Conservation (phyloP, 1,140 invertebrate species). For the Onthophagus taurus region DNA sequence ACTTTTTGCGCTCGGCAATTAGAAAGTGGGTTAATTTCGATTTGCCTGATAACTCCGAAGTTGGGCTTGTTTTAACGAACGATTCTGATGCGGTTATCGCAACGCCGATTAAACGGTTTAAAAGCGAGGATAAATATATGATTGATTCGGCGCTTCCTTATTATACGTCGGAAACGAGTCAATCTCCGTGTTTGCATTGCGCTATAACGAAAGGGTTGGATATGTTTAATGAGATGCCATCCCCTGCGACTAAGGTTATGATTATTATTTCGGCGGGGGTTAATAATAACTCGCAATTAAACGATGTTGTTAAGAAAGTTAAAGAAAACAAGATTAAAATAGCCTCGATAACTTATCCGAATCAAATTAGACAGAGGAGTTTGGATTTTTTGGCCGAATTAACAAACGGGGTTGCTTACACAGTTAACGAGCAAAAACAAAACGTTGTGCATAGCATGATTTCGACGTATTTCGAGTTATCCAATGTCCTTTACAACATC, state of each 20-base stretch:
- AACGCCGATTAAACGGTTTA: slow-evolving; percentile 24
- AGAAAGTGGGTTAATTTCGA: slow-evolving; percentile 47
- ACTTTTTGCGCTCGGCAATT: slow-evolving; percentile 45
- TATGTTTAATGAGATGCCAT: slow-evolving; percentile 37
- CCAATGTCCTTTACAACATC: slow-evolving; percentile 42
- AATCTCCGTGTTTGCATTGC: slow-evolving; percentile 41
- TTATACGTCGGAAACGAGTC: slow-evolving; percentile 38
- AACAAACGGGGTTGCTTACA: slow-evolving; percentile 39
- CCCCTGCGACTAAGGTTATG: slow-evolving; percentile 44
- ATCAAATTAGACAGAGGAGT: slow-evolving; percentile 29
- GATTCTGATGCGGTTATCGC: slow-evolving; percentile 33
- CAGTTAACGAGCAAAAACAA: slow-evolving; percentile 44
- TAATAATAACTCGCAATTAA: slow-evolving; percentile 27
- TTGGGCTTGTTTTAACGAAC: slow-evolving; percentile 40
- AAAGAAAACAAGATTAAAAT: slow-evolving; percentile 35
- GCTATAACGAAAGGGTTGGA: slow-evolving; percentile 42
- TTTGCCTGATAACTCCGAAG: slow-evolving; percentile 41
- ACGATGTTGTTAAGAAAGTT: slow-evolving; percentile 31
- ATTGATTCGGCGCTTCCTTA: slow-evolving; percentile 44
- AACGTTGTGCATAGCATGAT: slow-evolving; percentile 41
- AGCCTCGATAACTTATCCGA: slow-evolving; percentile 44
- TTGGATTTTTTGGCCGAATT: slow-evolving; percentile 40
- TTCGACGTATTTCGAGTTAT: slow-evolving; percentile 44
- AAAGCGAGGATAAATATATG: slow-evolving; percentile 31
- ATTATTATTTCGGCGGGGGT: slow-evolving; percentile 45